A percentile compares a stretch with the other conserved stretches of the same genome.
phyloP scores from a whole-genome alignment of 2,797 vertebrate species.

The Rallus crepitans region DNA sequence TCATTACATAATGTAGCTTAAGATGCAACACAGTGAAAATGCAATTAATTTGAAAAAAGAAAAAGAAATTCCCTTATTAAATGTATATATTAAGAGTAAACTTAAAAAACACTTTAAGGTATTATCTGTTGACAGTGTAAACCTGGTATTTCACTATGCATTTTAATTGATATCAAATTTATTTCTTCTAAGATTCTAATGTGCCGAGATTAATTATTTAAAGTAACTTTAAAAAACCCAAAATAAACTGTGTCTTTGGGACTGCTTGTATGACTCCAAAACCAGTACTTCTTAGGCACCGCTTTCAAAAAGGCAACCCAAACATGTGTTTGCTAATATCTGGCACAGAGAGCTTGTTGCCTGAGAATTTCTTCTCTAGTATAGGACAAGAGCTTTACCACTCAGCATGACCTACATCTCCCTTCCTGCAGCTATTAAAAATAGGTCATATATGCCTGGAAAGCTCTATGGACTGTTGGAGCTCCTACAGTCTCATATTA shows the following conservation, averaged over 20 bases:
- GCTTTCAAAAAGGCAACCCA: neutral
- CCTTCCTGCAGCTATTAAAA: neutral
- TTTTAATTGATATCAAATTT: neutral
- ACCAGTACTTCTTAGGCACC: neutral
- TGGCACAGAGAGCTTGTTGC: neutral
- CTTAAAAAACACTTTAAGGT: neutral
- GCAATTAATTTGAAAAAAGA: neutral
- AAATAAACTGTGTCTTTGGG: neutral
- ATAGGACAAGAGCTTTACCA: neutral
- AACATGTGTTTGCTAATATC: neutral
- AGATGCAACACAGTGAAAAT: neutral
- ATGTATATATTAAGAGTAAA: neutral
- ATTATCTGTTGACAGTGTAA: neutral
- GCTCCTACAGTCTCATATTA: neutral
- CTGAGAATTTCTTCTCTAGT: neutral
- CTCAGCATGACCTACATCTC: neutral
- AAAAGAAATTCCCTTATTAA: neutral
- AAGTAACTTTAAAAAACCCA: neutral
- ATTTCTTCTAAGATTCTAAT: neutral
- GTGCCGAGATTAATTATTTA: neutral
- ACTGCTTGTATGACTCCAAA: neutral
- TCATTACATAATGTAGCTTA: neutral
- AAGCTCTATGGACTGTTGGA: neutral
- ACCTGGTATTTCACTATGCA: neutral
- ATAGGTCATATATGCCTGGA: neutral